Evolutionary conservation across 2,113 vertebrate species (phyloP).

Genomic region (Aegypius monachus): DNA sequence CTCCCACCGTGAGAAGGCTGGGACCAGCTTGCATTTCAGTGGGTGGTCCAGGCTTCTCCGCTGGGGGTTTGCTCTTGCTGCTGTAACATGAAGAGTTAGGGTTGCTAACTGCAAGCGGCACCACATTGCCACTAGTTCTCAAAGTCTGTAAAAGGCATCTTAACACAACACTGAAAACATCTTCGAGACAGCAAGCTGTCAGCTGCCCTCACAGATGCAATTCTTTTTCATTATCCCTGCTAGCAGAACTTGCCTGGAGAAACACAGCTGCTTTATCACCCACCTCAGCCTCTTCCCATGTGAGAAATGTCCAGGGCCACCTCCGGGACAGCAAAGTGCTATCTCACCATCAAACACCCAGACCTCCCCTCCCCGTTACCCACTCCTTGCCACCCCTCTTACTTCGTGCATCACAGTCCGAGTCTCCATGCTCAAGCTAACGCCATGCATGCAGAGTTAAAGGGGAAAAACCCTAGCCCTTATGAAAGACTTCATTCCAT

Average conservation of each 20-base stretch:
- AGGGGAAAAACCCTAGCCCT: not conserved
- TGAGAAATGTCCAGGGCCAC: not conserved
- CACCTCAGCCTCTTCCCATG: not conserved
- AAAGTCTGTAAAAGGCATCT: not conserved
- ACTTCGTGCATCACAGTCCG: not conserved
- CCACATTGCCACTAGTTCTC: not conserved
- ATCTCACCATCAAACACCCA: not conserved
- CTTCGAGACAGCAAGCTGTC: not conserved
- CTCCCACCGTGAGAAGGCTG: not conserved
- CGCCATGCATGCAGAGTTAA: rapidly evolving
- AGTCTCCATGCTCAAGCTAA: rapidly evolving
- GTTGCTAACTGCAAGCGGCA: not conserved
- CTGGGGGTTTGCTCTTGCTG: not conserved
- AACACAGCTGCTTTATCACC: not conserved
- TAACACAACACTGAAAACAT: not conserved
- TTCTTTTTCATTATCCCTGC: conserved; percentile 34
- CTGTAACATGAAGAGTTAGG: not conserved
- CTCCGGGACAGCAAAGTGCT: not conserved
- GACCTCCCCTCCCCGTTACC: not conserved
- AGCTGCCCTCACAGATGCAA: not conserved
- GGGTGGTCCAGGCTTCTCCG: not conserved
- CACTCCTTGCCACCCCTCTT: not conserved
- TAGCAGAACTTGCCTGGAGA: not conserved
- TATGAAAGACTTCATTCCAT: not conserved
- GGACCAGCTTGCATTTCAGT: not conserved